Base-by-base conservation (phyloP, 2,888 invertebrate genomes). In the Rhabditoides inermis region DNA sequence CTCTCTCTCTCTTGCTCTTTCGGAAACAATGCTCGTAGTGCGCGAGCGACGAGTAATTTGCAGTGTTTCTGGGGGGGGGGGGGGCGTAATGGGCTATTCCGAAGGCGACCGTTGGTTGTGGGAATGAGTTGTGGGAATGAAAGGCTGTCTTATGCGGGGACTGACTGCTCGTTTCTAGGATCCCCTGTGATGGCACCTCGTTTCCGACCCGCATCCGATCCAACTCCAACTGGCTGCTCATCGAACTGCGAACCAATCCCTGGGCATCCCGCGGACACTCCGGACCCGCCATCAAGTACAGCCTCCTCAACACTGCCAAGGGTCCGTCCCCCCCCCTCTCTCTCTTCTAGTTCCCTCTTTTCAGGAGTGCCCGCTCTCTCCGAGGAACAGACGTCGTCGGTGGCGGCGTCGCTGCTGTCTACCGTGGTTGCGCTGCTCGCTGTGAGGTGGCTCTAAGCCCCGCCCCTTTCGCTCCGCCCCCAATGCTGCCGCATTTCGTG, bases 261-360 rank as follows among this genome's bases (percentile, higher is more conserved):
- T 60, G 28, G 23, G 30, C 47, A 1, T 5, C 36, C 12, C 20
- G 22, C 7, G 15, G 49, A 4, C 52, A 51, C 49, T 45, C 54
- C 12, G 60, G 60, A 32, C 60, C 60, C n/a, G 26, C 26, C 28
- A 57, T 60, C 35, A 37, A 50, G 15, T 60, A 60, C 50, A 40
- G 18, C 1, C 45, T 35, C 37, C 20, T 45, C 46, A 7, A 35
- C 42, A 6, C 45, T 48, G 39, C 45, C 40, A 39, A 47, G 40
- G 27, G 40, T 52, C 22, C 51, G 55, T 55, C 10, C 46, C 47
- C 12, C 27, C 12, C 6, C 15, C 12, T 25, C 18, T 44, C 12
- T 25, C 12, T 25, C 26, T 40, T 40, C n/a, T n/a, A n/a, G n/a
- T n/a, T n/a, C n/a, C n/a, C n/a, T 40, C 15, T 44, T 55, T 55